These are phyloP conservation scores for Nematopogon swammerdamellus DNA, from an alignment of 2,888 invertebrate species.

Conservation along the genomic window DNA sequence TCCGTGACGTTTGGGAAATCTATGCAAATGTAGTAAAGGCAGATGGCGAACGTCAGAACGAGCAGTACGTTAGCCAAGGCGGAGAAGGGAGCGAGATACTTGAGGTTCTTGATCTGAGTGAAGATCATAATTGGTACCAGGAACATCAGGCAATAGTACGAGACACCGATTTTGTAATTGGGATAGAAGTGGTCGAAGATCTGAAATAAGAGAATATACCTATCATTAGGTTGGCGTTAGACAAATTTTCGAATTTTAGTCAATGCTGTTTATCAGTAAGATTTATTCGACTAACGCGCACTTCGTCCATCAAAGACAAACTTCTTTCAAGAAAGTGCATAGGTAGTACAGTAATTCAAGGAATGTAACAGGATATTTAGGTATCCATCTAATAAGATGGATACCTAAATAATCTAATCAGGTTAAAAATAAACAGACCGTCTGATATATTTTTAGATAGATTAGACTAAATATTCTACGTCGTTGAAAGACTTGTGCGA, in stretches of 20 bases:
- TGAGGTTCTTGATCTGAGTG: slow-evolving; percentile 68
- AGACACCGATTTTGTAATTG: slow-evolving; percentile 20
- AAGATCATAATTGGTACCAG: slow-evolving; percentile 35
- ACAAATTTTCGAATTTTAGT: not conserved
- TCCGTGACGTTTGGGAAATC: slow-evolving; percentile 38
- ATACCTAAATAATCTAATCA: no score
- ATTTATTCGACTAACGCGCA: no score
- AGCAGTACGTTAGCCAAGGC: slow-evolving; percentile 82
- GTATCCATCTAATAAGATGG: no score
- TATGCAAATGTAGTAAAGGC: slow-evolving; percentile 75
- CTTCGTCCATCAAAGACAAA: no score
- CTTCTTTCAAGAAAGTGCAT: no score
- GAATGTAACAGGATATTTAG: no score
- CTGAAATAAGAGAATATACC: slow-evolving; percentile 19
- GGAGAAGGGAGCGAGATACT: slow-evolving; percentile 85
- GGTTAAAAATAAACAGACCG: no score
- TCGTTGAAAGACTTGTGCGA: no score
- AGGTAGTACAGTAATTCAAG: no score
- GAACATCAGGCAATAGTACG: slow-evolving; percentile 38
- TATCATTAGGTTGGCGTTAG: not conserved
- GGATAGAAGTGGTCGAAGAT: slow-evolving; percentile 27
- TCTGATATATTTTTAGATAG: no score
- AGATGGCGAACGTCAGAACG: slow-evolving; percentile 73
- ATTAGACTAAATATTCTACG: no score
- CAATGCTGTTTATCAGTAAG: no score